These are phyloP conservation scores for Microctonus brassicae DNA, from an alignment of 2,888 invertebrate genomes.

Conservation along the genomic window DNA sequence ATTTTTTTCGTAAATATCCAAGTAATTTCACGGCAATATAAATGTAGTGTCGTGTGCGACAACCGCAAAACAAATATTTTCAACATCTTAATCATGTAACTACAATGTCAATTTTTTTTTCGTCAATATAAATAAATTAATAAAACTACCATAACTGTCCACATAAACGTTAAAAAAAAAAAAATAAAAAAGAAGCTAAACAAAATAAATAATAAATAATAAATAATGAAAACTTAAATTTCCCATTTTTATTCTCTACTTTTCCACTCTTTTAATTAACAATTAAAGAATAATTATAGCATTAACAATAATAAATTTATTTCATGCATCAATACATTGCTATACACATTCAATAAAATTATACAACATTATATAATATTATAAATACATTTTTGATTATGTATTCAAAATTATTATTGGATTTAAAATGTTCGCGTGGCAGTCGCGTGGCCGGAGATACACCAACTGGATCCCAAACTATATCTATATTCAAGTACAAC, in stretches of 20 bases:
- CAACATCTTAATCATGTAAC: background rate
- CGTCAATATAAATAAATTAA: no score
- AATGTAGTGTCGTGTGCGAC: no score
- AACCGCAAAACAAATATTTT: background rate
- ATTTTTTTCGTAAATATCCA: background rate
- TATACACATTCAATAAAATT: no score
- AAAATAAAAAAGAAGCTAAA: background rate
- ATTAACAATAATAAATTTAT: no score
- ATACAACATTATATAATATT: no score
- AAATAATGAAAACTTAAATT: no score
- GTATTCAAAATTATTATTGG: constrained; percentile 27
- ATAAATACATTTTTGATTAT: no score
- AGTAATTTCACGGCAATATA: background rate
- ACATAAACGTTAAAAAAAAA: background rate
- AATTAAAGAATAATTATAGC: no score
- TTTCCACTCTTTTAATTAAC: no score
- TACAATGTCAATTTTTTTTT: constrained; percentile 19
- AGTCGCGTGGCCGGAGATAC: constrained; percentile 48
- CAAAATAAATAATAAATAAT: background rate
- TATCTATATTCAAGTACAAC: background rate
- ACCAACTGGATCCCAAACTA: constrained; percentile 1
- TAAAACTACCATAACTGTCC: background rate
- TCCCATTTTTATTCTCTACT: no score
- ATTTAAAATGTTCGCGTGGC: constrained; percentile 47
- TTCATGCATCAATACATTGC: no score